Evolutionary conservation across 2,113 vertebrate species (phyloP).

Genomic region (Glaucomys volans): DNA sequence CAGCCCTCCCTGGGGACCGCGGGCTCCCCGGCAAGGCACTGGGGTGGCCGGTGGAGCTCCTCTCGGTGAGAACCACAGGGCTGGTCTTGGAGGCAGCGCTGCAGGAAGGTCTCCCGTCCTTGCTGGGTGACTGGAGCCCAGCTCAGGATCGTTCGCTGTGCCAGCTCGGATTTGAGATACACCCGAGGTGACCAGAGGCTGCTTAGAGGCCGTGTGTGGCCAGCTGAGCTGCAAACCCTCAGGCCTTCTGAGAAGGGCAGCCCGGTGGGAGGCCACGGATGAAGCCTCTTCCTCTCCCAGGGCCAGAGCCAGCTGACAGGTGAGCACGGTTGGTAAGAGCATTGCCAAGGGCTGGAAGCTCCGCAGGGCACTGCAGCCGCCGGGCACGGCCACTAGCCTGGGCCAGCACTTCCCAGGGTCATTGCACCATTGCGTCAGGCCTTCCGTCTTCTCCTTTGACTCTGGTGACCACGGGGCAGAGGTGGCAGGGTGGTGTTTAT

Average conservation of each 20-base stretch:
- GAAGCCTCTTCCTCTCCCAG: not conserved
- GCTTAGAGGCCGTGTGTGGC: not conserved
- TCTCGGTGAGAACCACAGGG: not conserved
- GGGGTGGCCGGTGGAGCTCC: not conserved
- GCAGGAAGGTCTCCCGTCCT: not conserved
- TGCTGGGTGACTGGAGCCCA: not conserved
- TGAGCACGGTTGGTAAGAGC: not conserved
- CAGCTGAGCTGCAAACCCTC: not conserved
- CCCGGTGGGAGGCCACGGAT: not conserved
- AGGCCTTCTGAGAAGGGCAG: not conserved
- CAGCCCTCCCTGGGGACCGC: not conserved
- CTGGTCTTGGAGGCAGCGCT: not conserved
- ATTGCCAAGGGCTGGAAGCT: too few species aligned
- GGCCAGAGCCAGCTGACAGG: not conserved
- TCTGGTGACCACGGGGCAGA: not conserved
- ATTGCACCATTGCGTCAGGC: too few species aligned
- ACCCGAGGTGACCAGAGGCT: too few species aligned
- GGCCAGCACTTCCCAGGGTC: too few species aligned
- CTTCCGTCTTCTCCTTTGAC: not conserved
- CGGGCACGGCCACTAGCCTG: too few species aligned
- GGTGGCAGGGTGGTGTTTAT: not conserved
- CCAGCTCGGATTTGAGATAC: not conserved
- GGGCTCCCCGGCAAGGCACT: not conserved
- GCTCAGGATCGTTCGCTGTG: accelerated
- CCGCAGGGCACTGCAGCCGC: too few species aligned